Evolutionary conservation across 1,140 invertebrate genomes (phyloP).

Genomic region (Zaprionus lachaisei): DNA sequence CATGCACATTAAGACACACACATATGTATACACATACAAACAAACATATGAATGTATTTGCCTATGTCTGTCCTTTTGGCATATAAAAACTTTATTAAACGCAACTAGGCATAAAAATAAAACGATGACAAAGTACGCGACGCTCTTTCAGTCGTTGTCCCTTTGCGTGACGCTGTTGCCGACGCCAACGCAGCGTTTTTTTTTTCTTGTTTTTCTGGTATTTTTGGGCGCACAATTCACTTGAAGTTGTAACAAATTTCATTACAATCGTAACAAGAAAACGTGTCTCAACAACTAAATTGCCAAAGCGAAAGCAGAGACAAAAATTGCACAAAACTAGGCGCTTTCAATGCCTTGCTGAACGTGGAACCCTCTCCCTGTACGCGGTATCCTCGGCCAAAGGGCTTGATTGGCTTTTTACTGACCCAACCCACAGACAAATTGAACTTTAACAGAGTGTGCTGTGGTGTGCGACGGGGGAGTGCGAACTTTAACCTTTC

Average conservation of each 20-base stretch:
- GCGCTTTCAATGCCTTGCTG: neutral
- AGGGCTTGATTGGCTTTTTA: slow-evolving; percentile 69
- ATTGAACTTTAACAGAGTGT: slow-evolving; percentile 1
- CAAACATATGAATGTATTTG: neutral
- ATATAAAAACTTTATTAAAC: slow-evolving; percentile 82
- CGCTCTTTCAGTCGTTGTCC: slow-evolving; percentile 49
- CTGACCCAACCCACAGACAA: slow-evolving; percentile 1
- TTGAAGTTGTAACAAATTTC: slow-evolving; percentile 81
- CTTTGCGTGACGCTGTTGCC: slow-evolving; percentile 45
- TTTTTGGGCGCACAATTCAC: slow-evolving; percentile 62
- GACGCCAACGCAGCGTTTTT: slow-evolving; percentile 49
- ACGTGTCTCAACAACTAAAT: slow-evolving; percentile 80
- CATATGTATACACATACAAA: neutral
- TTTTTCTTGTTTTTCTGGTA: neutral
- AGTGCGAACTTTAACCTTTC: slow-evolving; percentile 4
- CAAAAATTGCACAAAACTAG: slow-evolving; percentile 49
- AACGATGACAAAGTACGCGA: slow-evolving; percentile 80
- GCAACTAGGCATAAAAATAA: slow-evolving; percentile 81
- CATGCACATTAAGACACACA: slow-evolving; percentile 5
- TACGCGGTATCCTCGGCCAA: slow-evolving; percentile 21
- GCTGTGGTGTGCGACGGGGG: neutral
- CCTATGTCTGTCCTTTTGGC: slow-evolving; percentile 12
- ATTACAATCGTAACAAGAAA: slow-evolving; percentile 82
- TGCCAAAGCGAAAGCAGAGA: slow-evolving; percentile 65
- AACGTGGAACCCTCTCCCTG: slow-evolving; percentile 2